Evolutionary conservation across 2,888 invertebrate genomes (phyloP), one percentile per base, ranked within the genome.

Genomic region (Aelia acuminata): DNA sequence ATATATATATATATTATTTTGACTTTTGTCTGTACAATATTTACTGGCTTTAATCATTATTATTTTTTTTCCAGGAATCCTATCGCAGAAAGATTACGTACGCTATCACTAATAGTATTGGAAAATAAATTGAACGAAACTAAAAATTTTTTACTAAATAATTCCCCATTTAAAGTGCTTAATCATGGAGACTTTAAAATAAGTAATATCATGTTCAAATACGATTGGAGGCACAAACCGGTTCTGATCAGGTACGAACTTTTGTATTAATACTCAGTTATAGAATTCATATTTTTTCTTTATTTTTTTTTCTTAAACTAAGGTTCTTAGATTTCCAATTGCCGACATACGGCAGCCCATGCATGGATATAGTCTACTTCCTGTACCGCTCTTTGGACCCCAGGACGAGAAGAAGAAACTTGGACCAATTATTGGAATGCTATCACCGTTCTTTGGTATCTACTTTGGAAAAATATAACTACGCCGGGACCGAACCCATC

Each of bases 151-250:
- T 20, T 70, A 3, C 7, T 35, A 35, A 35, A 70, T 35, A 70
- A 70, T 31, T 70, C 20, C 7, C 18, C 63, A 35, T 70, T 70
- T 20, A 35, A 70, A 70, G 31, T 70, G 5, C 63, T 70, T 10
- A 70, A 70, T 70, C 63, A 70, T 5, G 63, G 63, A 35, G 63
- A 70, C 35, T 70, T 70, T 2, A 70, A 70, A 31, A 35, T 70
- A 70, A 8, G 63, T 7, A 70, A 70, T 70, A 4, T 70, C 1
- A 70, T 70, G 63, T 70, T 70, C 18, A 70, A 70, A 35, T 70
- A 70, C 63, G 63, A 70, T 26, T 70, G 63, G 63, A 31, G 63
- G 35, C 31, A 18, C 31, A 70, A 18, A 35, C 63, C 63, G 15
- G 18, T 70, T 2, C 18, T 7, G 1, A 2, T 70, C 15, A 70